Evolutionary conservation across 2,113 vertebrate genomes (phyloP).

Genomic region (Scortum barcoo): DNA sequence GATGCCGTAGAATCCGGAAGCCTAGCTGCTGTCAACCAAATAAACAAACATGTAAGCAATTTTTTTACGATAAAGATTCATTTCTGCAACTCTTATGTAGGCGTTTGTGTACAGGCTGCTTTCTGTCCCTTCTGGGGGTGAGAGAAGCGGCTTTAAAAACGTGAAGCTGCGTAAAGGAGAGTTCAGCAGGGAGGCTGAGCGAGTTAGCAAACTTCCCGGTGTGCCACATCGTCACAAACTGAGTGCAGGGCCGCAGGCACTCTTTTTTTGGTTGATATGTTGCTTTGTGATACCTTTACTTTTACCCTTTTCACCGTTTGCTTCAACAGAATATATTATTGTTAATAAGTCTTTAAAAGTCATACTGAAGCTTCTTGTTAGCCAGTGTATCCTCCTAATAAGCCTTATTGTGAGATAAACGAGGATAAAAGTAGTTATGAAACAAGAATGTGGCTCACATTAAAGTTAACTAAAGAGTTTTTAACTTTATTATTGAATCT

Average conservation of each 20-base stretch:
- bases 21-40: constrained; percentile 18
- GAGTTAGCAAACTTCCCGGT: constrained; percentile 59
- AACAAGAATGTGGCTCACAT: neutral
- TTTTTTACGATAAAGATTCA: neutral
- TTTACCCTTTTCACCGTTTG: neutral
- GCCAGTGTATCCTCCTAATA: neutral
- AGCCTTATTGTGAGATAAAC: neutral
- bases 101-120: neutral
- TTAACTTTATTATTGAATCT: neutral
- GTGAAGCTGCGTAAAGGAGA: neutral
- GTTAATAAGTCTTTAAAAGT: neutral
- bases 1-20: constrained; percentile 73
- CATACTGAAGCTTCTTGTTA: neutral
- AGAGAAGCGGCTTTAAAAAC: neutral
- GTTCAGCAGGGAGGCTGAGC: constrained; percentile 29
- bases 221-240: constrained; percentile 77
- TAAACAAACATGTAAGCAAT: constrained; percentile 72
- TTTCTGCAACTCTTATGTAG: rapidly evolving
- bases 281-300: neutral
- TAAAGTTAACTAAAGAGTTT: neutral
- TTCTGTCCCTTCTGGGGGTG: rapidly evolving
- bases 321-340: neutral
- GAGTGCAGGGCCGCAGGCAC: constrained; percentile 5
- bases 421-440: neutral
- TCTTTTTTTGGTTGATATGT: too few relatives aligned